Percentiles rank a stretch among this genome's conserved stretches.
Evolutionary conservation across 2,113 vertebrate species (phyloP).

Genomic region (Emydura subglobosa): DNA sequence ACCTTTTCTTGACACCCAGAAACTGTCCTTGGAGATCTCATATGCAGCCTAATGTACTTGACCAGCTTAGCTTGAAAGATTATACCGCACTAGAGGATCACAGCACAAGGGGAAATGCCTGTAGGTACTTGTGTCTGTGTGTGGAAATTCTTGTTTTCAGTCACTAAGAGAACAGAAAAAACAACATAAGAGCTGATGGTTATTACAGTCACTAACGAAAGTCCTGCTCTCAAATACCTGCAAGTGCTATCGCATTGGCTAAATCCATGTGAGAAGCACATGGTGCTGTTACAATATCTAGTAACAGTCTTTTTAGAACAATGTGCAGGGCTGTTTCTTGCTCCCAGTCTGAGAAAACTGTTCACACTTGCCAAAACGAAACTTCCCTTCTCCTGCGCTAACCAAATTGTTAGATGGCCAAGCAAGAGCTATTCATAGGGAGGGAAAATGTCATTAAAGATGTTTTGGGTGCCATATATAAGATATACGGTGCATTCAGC

Average conservation of each 20-base stretch:
- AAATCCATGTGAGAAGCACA: not conserved
- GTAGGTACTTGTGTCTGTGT: not conserved
- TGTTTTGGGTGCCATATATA: not conserved
- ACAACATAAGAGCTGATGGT: not conserved
- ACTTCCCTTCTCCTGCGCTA: not conserved
- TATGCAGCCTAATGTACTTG: not conserved
- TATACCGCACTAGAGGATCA: not conserved
- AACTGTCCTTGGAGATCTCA: not conserved
- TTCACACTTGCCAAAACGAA: not conserved
- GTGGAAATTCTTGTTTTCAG: not conserved
- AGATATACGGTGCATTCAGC: not conserved
- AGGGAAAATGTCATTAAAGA: not conserved
- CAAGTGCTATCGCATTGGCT: not conserved
- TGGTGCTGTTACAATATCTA: not conserved
- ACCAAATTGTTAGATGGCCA: not conserved
- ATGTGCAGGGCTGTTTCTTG: fast-evolving
- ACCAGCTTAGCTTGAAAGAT: not conserved
- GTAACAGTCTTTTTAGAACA: not conserved
- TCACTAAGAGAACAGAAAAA: not conserved
- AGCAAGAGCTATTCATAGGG: not conserved
- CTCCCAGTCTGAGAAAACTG: not conserved
- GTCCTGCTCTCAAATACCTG: not conserved
- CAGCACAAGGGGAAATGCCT: not conserved
- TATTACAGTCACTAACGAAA: not conserved
- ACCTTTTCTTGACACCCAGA: not conserved